phyloP scores from a whole-genome alignment of 2,888 invertebrate genomes.

The Mesochorus sp. region DNA sequence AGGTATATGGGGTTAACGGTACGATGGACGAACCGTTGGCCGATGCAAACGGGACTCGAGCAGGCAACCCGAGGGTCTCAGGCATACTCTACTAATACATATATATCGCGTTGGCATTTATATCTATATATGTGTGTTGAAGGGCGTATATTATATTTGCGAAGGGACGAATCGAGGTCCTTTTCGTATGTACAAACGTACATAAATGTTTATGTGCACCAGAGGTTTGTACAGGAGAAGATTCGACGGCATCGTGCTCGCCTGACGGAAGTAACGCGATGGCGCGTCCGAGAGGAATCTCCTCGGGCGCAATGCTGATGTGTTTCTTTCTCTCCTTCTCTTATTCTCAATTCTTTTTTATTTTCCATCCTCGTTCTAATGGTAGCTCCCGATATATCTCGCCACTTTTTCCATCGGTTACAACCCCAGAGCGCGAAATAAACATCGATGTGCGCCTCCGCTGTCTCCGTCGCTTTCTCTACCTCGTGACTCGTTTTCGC shows the following conservation, averaged over 20 bases:
- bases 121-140: background rate
- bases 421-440: slow-evolving; percentile 5
- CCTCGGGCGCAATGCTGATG: slow-evolving; percentile 55
- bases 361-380: slow-evolving; percentile 12
- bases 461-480: slow-evolving; percentile 10
- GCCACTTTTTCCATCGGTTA: background rate
- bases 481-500: slow-evolving; percentile 34
- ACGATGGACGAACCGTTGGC: slow-evolving; percentile 59
- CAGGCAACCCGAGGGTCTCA: slow-evolving; percentile 9
- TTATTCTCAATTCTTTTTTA: background rate
- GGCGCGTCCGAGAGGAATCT: slow-evolving; percentile 57
- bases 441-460: too few species aligned
- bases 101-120: background rate
- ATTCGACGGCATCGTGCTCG: slow-evolving; percentile 54
- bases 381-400: background rate
- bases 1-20: slow-evolving; percentile 67
- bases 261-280: slow-evolving; percentile 61
- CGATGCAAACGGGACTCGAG: slow-evolving; percentile 39
- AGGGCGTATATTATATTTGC: background rate
- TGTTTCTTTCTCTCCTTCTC: slow-evolving; percentile 42
- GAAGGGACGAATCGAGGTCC: background rate
- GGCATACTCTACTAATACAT: background rate
- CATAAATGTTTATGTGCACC: slow-evolving; percentile 12
- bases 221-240: slow-evolving; percentile 36
- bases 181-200: background rate